Percentiles rank a stretch among this genome's conserved stretches.
These are phyloP conservation scores for Takifugu bimaculatus DNA, from an alignment of 2,113 vertebrate species.

Conservation along the genomic window DNA sequence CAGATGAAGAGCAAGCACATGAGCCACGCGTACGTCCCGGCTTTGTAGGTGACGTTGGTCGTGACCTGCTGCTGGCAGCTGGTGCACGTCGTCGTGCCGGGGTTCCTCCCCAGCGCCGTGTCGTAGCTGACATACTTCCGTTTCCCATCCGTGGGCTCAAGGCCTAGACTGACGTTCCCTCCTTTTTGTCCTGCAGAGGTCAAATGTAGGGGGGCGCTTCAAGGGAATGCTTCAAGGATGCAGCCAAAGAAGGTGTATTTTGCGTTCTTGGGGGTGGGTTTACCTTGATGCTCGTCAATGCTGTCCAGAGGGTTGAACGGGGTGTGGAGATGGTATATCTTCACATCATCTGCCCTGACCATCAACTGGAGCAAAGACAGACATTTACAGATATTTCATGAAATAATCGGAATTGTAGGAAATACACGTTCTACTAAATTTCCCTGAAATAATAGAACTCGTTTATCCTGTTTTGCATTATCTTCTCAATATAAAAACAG, in stretches of 20 bases:
- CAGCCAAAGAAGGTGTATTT: not conserved
- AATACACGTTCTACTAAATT: too few species aligned
- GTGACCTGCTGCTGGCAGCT: conserved; percentile 74
- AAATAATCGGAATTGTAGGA: too few species aligned
- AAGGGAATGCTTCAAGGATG: not conserved
- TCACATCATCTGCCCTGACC: conserved; percentile 26
- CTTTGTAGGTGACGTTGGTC: conserved; percentile 72
- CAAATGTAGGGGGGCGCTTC: not conserved
- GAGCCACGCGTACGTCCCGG: conserved; percentile 72
- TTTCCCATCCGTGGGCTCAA: conserved; percentile 5
- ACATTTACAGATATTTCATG: not conserved
- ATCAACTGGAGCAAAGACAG: conserved; percentile 8
- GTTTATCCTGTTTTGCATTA: too few species aligned
- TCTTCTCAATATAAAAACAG: not conserved
- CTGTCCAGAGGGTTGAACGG: conserved; percentile 50
- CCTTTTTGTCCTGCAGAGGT: conserved; percentile 41
- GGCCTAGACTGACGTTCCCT: not conserved
- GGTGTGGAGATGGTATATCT: conserved; percentile 69
- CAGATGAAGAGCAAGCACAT: conserved; percentile 77
- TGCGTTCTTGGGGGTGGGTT: not conserved
- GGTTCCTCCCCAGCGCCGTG: conserved; percentile 31
- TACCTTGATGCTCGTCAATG: conserved; percentile 29
- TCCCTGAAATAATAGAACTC: too few species aligned
- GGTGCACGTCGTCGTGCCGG: conserved; percentile 66
- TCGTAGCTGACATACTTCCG: conserved; percentile 68